Percentiles rank a stretch among this genome's conserved stretches.
phyloP scores from a whole-genome alignment of 2,888 invertebrate genomes.

The Diadegma fenestrale region DNA sequence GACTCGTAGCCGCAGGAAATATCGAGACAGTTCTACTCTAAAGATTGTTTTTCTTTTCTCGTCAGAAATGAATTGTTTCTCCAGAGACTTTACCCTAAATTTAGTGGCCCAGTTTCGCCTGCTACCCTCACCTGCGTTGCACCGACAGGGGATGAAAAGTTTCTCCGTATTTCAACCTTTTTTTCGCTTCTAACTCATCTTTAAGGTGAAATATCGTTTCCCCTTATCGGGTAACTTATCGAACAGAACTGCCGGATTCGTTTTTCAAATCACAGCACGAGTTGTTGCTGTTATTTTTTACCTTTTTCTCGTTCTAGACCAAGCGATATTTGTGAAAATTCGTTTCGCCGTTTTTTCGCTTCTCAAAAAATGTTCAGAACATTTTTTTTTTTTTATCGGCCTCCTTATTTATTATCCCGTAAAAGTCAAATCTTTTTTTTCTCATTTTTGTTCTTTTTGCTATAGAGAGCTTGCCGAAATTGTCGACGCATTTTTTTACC shows the following conservation, averaged over 20 bases:
- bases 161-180: background rate
- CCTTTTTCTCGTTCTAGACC: background rate
- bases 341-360: too few relatives aligned
- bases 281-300: background rate
- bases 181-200: slow-evolving; percentile 1
- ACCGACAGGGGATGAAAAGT: slow-evolving; percentile 14
- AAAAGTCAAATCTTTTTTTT: background rate
- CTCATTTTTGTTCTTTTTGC: background rate
- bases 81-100: slow-evolving; percentile 36
- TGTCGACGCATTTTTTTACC: background rate
- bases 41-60: slow-evolving; percentile 31
- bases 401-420: background rate
- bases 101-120: slow-evolving; percentile 19
- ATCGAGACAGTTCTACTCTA: background rate
- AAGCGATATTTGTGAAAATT: background rate
- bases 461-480: background rate
- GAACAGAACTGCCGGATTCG: slow-evolving; percentile 10
- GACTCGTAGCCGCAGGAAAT: slow-evolving; percentile 18
- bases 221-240: slow-evolving; percentile 20
- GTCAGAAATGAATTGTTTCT: slow-evolving; percentile 28
- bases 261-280: background rate
- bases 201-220: slow-evolving; percentile 2
- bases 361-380: background rate
- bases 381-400: background rate
- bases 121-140: slow-evolving; percentile 9